Evolutionary conservation across 2,888 invertebrate species (phyloP), one percentile per base, ranked within the genome.

Genomic region (Agriopis leucophaearia): DNA sequence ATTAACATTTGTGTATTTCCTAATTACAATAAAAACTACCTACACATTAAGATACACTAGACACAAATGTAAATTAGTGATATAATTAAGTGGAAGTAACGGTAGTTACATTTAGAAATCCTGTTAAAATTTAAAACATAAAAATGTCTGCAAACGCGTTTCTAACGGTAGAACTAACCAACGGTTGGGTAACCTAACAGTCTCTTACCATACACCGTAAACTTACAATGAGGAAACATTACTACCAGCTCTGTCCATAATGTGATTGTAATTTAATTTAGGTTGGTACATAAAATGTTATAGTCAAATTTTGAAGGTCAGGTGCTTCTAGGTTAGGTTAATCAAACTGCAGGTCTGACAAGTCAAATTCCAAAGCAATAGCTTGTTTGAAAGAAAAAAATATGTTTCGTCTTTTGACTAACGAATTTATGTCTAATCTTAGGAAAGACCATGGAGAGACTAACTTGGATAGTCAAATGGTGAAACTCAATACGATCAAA

Each of bases 201-300:
- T 76, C 75, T 59, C 54, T 75, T 74, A 8, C 27, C n/a, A 16
- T 71, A 74, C 77, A 78, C 81, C 78, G 81, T 80, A 83, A 70
- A 78, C 78, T 81, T 77, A 75, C 83, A 83, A 87, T 85, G 83
- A 86, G 88, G 85, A 88, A 90, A 85, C 85, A 58, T 27, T 13
- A 35, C 8, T 16, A 9, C 15, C 15, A 6, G 45, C 8, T 42
- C n/a, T 8, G 18, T 16, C 16, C 27, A 27, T 51, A 51, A n/a
- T n/a, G n/a, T 51, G 35, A 13, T n/a, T n/a, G 35, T 51, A 51
- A n/a, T 13, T 3, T 27, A 27, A 16, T 15, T 27, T 27, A 27
- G 27, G 27, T 27, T 27, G 27, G 27, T 27, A 27, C 4, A 4
- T 4, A 27, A 2, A 2, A 27, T 27, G 27, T 27, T 27, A 27